Base-by-base conservation (phyloP, 2,113 vertebrate genomes). In the Muntiacus reevesi region DNA sequence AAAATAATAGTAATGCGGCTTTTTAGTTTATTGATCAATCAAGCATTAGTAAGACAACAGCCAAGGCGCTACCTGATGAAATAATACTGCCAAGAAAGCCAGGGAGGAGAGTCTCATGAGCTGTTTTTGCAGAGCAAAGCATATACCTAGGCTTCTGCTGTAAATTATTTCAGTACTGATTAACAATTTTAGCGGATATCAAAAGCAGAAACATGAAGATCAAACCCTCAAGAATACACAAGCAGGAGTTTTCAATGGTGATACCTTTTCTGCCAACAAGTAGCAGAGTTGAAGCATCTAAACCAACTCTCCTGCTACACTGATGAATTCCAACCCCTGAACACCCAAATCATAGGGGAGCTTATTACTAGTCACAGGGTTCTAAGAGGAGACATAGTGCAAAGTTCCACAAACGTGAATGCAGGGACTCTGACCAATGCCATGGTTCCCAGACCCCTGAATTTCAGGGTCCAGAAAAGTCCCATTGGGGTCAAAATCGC, bases 401-500 rank as follows among this genome's bases (percentile, higher is more conserved):
- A 14, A 76, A 64, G 23, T 7, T 57, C 36, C 71, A 1, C 55
- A 62, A 52, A 16, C 0, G 5, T 7, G 57, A 74, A 93, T 11
- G 13, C 16, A 7, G 14, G 15, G 25, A 7, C 2, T 62, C 6
- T 21, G 13, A n/a, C 7, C 74, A 47, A 11, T 6, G 50, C 57
- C 10, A 1, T 64, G 47, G 47, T 33, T 88, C 47, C 50, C 25
- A 67, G n/a, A 33, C 14, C 13, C 55, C n/a, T 54, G 33, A 54
- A 89, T 71, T 93, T 84, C 67, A 93, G 30, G 10, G 30, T 50
- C 88, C 28, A 43, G 27, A 19, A n/a, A 82, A 91, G 74, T 43
- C 0, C 23, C 10, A 25, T 0, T 45, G 28, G 17, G 19, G 23
- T 2, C 60, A n/a, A 89, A 62, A 36, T 2, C 2, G 8, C 14